Conservation (phyloP, 1,140 invertebrate species). For the Zophobas atratus region DNA sequence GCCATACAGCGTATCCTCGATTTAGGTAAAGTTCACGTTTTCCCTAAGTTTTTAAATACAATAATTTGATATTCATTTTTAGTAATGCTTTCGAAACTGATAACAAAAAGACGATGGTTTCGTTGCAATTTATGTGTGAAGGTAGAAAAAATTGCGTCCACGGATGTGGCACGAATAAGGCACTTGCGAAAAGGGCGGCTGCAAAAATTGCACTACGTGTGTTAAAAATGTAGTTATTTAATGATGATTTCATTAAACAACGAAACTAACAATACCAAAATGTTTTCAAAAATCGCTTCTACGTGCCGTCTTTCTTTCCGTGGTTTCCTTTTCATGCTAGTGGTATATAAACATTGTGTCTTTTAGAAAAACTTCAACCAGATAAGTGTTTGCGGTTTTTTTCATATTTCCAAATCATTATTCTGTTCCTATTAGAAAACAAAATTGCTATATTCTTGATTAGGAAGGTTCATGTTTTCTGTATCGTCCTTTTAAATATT, state of each 20-base stretch:
- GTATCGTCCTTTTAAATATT: too few relatives aligned
- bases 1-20: conserved; percentile 71
- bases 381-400: conserved; percentile 85
- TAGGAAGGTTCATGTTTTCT: conserved; percentile 73
- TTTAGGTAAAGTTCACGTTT: conserved; percentile 72
- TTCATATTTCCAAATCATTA: conserved; percentile 81
- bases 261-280: too few relatives aligned
- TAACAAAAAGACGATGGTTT: conserved; percentile 72
- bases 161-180: conserved; percentile 80
- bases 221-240: conserved; percentile 21
- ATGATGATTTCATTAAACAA: too few relatives aligned
- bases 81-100: conserved; percentile 64
- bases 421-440: conserved; percentile 87
- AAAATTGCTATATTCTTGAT: conserved; percentile 81
- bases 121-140: conserved; percentile 74
- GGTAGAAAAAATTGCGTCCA: conserved; percentile 73
- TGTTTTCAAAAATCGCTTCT: conserved; percentile 57
- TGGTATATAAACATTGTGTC: conserved; percentile 76
- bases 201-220: conserved; percentile 80
- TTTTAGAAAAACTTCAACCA: conserved; percentile 90
- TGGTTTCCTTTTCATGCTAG: conserved; percentile 61
- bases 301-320: conserved; percentile 71
- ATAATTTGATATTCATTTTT: conserved; percentile 51
- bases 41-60: not conserved
- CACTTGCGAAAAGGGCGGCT: conserved; percentile 80